A percentile compares a stretch with the other conserved stretches of the same genome.
Evolutionary conservation across 2,797 vertebrate genomes (phyloP).

Genomic region (Phoeniculus purpureus): DNA sequence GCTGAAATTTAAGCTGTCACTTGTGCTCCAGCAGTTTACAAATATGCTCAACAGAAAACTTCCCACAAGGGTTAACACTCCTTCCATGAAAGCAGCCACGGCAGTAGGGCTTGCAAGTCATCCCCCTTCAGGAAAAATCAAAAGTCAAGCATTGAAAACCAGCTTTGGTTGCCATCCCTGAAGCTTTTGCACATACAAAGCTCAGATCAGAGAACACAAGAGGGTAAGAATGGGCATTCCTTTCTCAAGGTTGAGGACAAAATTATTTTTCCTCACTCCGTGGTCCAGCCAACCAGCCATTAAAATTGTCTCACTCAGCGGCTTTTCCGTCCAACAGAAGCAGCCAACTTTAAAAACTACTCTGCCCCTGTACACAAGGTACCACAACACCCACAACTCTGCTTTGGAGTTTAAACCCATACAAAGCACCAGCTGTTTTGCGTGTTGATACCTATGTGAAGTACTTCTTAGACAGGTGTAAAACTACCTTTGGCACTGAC

Average conservation of each 20-base stretch:
- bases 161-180: background rate
- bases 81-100: background rate
- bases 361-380: background rate
- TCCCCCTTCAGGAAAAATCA: background rate
- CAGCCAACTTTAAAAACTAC: background rate
- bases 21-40: background rate
- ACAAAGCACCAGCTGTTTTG: background rate
- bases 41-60: background rate
- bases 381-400: background rate
- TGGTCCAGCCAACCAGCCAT: background rate
- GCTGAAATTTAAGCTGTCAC: background rate
- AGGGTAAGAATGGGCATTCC: slow-evolving; percentile 20
- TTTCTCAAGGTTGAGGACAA: slow-evolving; percentile 27
- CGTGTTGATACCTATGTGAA: background rate
- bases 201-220: background rate
- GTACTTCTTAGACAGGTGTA: background rate
- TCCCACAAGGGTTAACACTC: background rate
- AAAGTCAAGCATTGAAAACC: background rate
- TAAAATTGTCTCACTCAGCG: background rate
- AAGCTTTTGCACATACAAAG: background rate
- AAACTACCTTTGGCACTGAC: background rate
- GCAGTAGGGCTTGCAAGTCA: background rate
- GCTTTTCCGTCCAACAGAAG: background rate
- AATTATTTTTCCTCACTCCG: background rate
- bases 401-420: background rate